Conservation (phyloP, 2,888 invertebrate genomes). For the Odontocerum albicorne region DNA sequence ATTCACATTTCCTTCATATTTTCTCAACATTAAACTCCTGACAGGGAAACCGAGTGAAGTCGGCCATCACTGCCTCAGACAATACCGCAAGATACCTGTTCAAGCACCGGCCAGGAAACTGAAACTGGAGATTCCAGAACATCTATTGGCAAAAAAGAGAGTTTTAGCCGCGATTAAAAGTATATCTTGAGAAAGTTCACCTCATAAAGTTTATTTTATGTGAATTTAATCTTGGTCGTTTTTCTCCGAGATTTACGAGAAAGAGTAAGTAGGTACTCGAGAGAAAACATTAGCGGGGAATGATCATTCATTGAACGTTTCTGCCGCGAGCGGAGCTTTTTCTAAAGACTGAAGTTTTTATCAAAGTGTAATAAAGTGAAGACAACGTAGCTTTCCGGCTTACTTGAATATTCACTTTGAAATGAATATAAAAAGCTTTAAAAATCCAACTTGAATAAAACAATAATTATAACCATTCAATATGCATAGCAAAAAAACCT, state of each 20-base stretch:
- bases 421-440: too few species aligned
- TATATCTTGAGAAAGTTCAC: conserved; percentile 4
- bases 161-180: conserved; percentile 13
- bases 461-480: too few species aligned
- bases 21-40: too few species aligned
- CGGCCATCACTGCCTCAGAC: too few species aligned
- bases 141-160: too few species aligned
- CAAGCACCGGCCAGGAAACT: too few species aligned
- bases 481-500: too few species aligned
- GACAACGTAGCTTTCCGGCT: background rate
- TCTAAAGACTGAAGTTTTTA: background rate
- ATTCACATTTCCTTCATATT: too few species aligned
- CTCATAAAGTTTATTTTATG: conserved; percentile 19
- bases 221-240: conserved; percentile 16
- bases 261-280: conserved; percentile 1
- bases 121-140: too few species aligned
- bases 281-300: conserved; percentile 12
- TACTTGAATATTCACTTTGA: background rate
- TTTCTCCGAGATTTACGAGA: conserved; percentile 18
- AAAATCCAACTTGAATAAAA: too few species aligned
- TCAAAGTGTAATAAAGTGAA: background rate
- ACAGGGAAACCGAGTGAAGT: too few species aligned
- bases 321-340: background rate
- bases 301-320: conserved; percentile 9
- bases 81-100: too few species aligned